Conservation (phyloP, 2,888 invertebrate species). For the Aelia acuminata region DNA sequence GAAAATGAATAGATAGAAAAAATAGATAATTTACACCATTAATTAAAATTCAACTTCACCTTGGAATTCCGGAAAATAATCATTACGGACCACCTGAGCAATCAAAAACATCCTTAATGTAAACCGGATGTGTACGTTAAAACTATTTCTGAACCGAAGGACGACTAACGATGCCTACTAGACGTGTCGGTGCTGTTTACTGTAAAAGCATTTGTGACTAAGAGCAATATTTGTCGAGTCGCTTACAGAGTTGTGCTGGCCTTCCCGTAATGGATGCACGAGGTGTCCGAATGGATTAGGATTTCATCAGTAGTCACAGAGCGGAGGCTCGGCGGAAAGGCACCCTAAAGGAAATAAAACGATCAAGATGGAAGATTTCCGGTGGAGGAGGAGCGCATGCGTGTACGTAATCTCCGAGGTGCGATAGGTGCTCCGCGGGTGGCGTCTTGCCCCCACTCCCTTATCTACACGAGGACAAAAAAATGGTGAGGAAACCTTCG, state of each 20-base stretch:
- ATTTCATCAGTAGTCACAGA: constrained; percentile 5
- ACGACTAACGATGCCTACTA: neutral
- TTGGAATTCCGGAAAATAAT: neutral
- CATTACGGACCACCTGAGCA: neutral
- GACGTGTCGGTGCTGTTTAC: neutral
- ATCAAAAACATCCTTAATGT: neutral
- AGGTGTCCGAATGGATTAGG: constrained; percentile 41
- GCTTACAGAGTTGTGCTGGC: neutral
- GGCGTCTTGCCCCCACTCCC: neutral
- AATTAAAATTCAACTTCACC: neutral
- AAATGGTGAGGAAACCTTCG: neutral
- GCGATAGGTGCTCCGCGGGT: neutral
- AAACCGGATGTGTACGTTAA: constrained; percentile 18
- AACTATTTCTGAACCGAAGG: neutral
- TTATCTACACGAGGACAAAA: neutral
- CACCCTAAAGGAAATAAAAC: constrained; percentile 29
- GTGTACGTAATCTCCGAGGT: neutral
- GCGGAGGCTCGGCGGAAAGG: constrained; percentile 21
- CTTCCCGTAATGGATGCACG: neutral
- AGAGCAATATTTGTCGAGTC: neutral
- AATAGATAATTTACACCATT: too few relatives aligned
- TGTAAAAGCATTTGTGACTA: neutral
- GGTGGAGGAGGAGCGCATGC: constrained; percentile 24
- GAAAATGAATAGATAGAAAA: too few relatives aligned
- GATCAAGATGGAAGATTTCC: constrained; percentile 48